phyloP scores from a whole-genome alignment of 2,888 invertebrate genomes.

The Aelia acuminata region DNA sequence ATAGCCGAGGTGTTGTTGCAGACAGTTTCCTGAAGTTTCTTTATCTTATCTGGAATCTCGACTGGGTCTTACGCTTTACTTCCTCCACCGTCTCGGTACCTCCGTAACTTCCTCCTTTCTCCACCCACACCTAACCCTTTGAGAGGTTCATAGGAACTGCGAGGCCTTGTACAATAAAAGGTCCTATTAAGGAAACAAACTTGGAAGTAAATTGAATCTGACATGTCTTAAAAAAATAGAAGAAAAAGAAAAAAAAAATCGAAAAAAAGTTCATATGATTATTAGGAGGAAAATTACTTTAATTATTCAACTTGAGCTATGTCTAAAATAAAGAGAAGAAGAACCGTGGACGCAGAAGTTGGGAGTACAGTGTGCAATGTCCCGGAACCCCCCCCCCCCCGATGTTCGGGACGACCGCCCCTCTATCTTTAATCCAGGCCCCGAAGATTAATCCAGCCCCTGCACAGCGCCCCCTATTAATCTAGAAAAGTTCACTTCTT shows the following conservation, averaged over 20 bases:
- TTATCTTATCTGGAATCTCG: background rate
- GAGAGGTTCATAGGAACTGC: background rate
- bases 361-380: background rate
- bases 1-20: background rate
- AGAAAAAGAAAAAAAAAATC: no score
- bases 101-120: background rate
- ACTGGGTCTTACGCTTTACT: background rate
- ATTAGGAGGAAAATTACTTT: no score
- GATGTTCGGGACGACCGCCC: background rate
- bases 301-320: background rate
- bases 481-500: slow-evolving; percentile 22
- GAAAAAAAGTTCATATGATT: no score
- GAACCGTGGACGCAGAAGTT: background rate
- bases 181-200: no score
- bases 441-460: background rate
- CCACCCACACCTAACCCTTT: background rate
- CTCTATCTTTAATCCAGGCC: background rate
- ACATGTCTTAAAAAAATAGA: no score
- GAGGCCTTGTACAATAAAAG: no score
- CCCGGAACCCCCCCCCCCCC: background rate
- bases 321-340: background rate
- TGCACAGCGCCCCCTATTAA: background rate
- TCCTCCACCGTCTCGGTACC: background rate
- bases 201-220: no score
- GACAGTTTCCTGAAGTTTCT: background rate